Conservation (phyloP, 2,888 invertebrate species). For the Seira sanloemensis region DNA sequence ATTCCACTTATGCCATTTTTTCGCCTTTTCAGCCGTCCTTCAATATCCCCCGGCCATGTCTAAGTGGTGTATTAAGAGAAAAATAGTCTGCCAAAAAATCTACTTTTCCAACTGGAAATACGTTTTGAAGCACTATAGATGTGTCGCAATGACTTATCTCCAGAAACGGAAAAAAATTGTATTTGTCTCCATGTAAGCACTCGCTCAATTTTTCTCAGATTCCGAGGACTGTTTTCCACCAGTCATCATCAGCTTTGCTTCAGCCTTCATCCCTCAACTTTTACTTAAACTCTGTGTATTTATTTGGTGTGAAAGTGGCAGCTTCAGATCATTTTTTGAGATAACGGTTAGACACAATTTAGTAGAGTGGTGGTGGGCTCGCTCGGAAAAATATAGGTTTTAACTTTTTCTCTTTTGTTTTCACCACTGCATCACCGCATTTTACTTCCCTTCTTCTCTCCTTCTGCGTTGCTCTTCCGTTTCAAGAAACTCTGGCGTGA, state of each 20-base stretch:
- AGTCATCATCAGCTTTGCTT: too few species aligned
- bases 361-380: too few species aligned
- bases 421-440: not conserved
- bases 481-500: not conserved
- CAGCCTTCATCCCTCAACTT: too few species aligned
- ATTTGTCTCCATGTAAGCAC: too few species aligned
- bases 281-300: too few species aligned
- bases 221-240: too few species aligned
- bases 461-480: not conserved
- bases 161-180: not conserved
- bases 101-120: not conserved
- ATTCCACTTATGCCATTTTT: not conserved
- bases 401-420: not conserved
- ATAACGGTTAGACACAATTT: too few species aligned
- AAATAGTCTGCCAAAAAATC: slow-evolving; percentile 30
- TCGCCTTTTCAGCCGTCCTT: slow-evolving; percentile 6
- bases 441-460: slow-evolving; percentile 15
- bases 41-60: slow-evolving; percentile 14
- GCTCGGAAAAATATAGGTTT: not conserved
- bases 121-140: not conserved
- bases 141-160: not conserved
- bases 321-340: too few species aligned
- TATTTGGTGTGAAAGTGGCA: too few species aligned
- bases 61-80: slow-evolving; percentile 24
- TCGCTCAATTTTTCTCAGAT: too few species aligned